Base-by-base conservation (phyloP, 2,888 invertebrate genomes). In the Chironomus riparius region DNA sequence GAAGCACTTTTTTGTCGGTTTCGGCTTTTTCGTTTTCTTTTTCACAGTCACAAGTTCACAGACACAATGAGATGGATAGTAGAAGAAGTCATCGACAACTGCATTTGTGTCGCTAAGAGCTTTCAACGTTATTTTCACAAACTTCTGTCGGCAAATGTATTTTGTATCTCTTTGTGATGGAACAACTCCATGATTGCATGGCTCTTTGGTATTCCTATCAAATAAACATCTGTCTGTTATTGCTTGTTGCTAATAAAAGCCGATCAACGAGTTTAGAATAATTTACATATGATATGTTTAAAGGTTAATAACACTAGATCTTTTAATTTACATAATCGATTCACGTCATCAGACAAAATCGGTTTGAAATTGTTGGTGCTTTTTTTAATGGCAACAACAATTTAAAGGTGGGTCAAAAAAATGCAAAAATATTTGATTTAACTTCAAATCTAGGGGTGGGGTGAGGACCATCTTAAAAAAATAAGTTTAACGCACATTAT, bases 21-120 rank as follows among this genome's bases (percentile, higher is more conserved):
- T 65, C 13, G 65, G 21, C 24, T 68, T 68, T 68, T 18, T 68
- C 6, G 38, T 61, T 62, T 62, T 73, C 18, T 15, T 28, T 47
- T 73, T 73, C 38, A 73, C 61, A 38, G 38, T 73, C n/a, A 73
- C 72, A 10, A 62, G 38, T 56, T 73, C 72, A 22, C 72, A 73
- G 10, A 73, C 47, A 22, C 74, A 74, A 24, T 74, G 74, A 7
- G 47, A 47, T 4, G 74, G 74, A 68, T 74, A 74, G 15, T 68
- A 74, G 12, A 74, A 74, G n/a, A 21, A 18, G 7, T 74, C 74
- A 12, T 74, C 74, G 18, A 74, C 65, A 6, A 74, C 61, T 18
- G 24, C 47, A 48, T 74, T 48, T 22, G 48, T 28, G 13, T 73
- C 72, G n/a, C 24, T 21, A 6, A 74, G n/a, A 5, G 74, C 65